Evolutionary conservation across 64 coral and sea anemone genomes (phyloP).

Genomic region (Pocillopora verrucosa): DNA sequence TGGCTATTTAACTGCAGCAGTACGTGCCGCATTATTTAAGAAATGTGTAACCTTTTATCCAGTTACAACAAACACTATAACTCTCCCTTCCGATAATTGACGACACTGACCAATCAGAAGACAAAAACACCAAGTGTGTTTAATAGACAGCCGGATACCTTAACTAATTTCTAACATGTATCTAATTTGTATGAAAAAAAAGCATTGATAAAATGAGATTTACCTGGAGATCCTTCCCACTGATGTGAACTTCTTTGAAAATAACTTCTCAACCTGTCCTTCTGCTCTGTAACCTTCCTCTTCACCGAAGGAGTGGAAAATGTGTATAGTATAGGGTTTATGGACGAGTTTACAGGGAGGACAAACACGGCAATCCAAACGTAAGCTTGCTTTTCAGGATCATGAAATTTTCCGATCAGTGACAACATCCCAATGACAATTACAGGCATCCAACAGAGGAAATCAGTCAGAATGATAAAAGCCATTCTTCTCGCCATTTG

Average conservation of each 20-base stretch:
- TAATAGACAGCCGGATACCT: too few relatives aligned
- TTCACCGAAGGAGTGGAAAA: constrained; percentile 10
- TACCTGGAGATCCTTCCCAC: neutral
- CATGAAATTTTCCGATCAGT: constrained; percentile 6
- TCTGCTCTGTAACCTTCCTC: neutral
- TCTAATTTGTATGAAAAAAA: too few relatives aligned
- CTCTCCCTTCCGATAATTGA: too few relatives aligned
- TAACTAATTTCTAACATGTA: too few relatives aligned
- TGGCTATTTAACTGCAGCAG: too few relatives aligned
- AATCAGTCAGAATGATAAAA: constrained; percentile 44
- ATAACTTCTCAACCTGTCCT: neutral
- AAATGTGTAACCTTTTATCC: too few relatives aligned
- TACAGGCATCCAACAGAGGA: constrained; percentile 52
- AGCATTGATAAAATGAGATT: neutral
- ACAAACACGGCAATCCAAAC: constrained; percentile 55
- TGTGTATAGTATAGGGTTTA: constrained; percentile 40
- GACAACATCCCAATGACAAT: constrained; percentile 32
- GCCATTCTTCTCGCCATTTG: constrained; percentile 39
- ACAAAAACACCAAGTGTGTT: too few relatives aligned
- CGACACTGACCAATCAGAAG: too few relatives aligned
- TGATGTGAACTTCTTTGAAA: neutral
- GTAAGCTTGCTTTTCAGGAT: constrained; percentile 43
- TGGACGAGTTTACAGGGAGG: constrained; percentile 29
- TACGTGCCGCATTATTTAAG: too few relatives aligned
- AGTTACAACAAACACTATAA: too few relatives aligned